phyloP scores from a whole-genome alignment of 2,888 invertebrate species.

The Epinotia brunnichana region DNA sequence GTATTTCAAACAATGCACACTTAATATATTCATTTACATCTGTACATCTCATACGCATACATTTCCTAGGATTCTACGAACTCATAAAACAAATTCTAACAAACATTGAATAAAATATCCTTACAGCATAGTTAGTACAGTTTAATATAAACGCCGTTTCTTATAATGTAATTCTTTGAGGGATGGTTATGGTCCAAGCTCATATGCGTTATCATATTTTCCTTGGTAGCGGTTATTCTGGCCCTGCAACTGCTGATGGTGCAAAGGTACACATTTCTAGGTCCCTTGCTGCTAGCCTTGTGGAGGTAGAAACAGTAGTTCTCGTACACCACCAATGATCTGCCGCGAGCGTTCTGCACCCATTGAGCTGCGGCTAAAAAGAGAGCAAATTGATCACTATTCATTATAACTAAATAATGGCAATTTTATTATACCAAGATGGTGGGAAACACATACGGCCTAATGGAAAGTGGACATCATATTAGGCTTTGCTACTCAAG shows the following conservation, averaged over 20 bases:
- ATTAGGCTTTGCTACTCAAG: too few species aligned
- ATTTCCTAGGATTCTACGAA: not conserved
- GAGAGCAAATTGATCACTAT: not conserved
- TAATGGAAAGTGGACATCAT: too few species aligned
- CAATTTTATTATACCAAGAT: too few species aligned
- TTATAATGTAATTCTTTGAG: not conserved
- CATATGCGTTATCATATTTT: conserved; percentile 22
- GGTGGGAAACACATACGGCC: too few species aligned
- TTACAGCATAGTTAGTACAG: not conserved
- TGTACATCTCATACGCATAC: too few species aligned
- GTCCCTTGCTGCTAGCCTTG: conserved; percentile 20
- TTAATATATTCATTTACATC: too few species aligned
- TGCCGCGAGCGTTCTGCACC: conserved; percentile 13
- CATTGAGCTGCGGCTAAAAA: conserved; percentile 9
- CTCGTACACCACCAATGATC: conserved; percentile 24
- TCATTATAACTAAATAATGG: not conserved
- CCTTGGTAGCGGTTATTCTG: conserved; percentile 47
- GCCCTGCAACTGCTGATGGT: conserved; percentile 49
- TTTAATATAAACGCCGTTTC: conserved; percentile 30
- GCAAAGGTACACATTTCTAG: conserved; percentile 48
- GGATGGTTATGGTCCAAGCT: conserved; percentile 13
- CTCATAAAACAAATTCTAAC: not conserved
- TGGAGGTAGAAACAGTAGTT: conserved; percentile 34
- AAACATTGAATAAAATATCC: not conserved
- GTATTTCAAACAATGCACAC: too few species aligned